Evolutionary conservation across 2,797 vertebrate genomes (phyloP).

Genomic region (Coluber constrictor): DNA sequence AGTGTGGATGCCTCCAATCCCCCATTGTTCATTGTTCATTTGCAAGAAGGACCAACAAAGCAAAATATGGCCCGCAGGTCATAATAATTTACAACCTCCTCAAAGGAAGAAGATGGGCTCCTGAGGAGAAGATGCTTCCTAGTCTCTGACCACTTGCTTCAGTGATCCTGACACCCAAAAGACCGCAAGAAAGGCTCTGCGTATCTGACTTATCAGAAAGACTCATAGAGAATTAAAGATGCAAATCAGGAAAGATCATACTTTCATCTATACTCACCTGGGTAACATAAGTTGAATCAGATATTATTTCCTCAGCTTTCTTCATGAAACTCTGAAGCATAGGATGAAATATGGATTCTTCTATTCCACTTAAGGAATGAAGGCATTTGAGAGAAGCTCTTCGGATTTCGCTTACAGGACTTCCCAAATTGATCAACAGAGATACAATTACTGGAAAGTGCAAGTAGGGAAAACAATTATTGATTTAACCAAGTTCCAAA

Average conservation of each 20-base stretch:
- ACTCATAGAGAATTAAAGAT: neutral
- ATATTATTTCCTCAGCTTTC: constrained; percentile 83
- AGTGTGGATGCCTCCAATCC: neutral
- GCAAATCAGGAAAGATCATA: neutral
- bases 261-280: constrained; percentile 71
- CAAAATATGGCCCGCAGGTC: neutral
- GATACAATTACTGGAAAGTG: constrained; percentile 77
- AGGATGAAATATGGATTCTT: constrained; percentile 71
- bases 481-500: neutral
- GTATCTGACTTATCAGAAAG: neutral
- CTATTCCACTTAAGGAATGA: constrained; percentile 65
- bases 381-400: constrained; percentile 79
- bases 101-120: neutral
- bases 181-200: neutral
- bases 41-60: neutral
- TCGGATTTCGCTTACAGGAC: constrained; percentile 83
- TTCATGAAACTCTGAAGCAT: constrained; percentile 75
- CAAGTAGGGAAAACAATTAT: neutral
- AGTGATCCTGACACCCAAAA: neutral
- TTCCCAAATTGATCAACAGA: constrained; percentile 81
- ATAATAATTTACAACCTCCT: neutral
- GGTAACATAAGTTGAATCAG: constrained; percentile 80
- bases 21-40: neutral
- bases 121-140: neutral
- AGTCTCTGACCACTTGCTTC: neutral